Conservation (phyloP, 2,797 vertebrate species). For the Psittacula derbiana region DNA sequence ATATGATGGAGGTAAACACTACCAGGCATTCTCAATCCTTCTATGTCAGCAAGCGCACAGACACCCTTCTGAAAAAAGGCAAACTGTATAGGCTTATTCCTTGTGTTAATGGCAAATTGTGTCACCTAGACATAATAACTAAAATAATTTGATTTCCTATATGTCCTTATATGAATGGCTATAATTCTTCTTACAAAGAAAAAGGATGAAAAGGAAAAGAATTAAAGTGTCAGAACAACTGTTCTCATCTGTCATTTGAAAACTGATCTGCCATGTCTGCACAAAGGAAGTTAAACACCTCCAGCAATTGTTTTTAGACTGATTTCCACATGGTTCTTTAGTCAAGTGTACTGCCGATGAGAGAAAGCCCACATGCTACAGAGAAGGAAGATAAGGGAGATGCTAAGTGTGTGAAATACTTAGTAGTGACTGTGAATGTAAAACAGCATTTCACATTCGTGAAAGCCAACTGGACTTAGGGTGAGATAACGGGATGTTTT, state of each 20-base stretch:
- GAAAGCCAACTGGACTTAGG: neutral
- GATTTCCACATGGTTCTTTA: neutral
- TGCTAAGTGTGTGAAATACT: neutral
- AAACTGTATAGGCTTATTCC: neutral
- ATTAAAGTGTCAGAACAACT: neutral
- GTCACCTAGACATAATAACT: neutral
- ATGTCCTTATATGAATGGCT: neutral
- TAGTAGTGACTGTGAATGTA: neutral
- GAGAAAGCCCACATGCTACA: neutral
- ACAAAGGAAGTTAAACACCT: neutral
- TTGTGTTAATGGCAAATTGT: neutral
- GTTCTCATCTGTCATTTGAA: neutral
- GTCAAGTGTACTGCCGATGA: neutral
- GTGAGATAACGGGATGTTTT: neutral
- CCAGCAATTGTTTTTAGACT: neutral
- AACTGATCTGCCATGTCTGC: neutral
- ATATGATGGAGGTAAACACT: neutral
- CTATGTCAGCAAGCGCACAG: neutral
- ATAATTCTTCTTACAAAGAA: neutral
- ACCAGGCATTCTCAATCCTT: neutral
- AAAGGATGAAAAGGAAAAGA: neutral
- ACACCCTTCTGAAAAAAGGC: neutral
- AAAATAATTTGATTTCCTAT: neutral
- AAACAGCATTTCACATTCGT: neutral
- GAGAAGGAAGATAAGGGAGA: slow-evolving; percentile 10